Conservation (phyloP, 2,113 vertebrate species). For the Argyrosomus japonicus region DNA sequence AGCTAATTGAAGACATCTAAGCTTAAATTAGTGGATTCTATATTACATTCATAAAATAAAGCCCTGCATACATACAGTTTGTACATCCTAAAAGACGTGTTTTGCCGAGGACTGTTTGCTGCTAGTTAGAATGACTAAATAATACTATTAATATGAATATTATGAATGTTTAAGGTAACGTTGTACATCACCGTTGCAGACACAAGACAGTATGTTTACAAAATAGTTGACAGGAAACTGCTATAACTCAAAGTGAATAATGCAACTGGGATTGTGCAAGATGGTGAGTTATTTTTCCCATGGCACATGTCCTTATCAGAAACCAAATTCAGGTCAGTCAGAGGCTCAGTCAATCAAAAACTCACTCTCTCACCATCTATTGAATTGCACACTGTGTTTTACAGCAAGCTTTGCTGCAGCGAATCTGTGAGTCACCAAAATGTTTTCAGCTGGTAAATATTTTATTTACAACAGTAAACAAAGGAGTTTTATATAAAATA, state of each 20-base stretch:
- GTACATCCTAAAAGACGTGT: background rate
- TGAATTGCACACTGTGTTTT: slow-evolving; percentile 27
- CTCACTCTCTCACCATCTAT: slow-evolving; percentile 12
- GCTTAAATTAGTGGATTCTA: background rate
- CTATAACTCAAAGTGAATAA: slow-evolving; percentile 43
- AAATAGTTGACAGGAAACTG: slow-evolving; percentile 27
- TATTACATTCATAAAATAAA: background rate
- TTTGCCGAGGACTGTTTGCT: background rate
- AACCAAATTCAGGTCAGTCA: slow-evolving; percentile 45
- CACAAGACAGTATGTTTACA: slow-evolving; percentile 34
- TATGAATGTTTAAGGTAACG: slow-evolving; percentile 8
- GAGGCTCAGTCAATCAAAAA: slow-evolving; percentile 39
- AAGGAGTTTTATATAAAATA: slow-evolving; percentile 28
- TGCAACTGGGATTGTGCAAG: slow-evolving; percentile 29
- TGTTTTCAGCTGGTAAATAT: slow-evolving; percentile 22
- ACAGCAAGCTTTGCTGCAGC: background rate
- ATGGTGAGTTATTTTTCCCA: slow-evolving; percentile 33
- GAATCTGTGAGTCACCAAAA: slow-evolving; percentile 15
- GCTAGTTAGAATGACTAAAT: background rate
- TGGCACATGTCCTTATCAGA: slow-evolving; percentile 34
- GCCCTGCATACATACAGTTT: background rate
- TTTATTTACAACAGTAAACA: slow-evolving; percentile 21
- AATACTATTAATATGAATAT: background rate
- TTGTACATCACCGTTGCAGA: slow-evolving; percentile 14
- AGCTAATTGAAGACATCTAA: background rate